Evolutionary conservation across 2,888 invertebrate genomes (phyloP), one percentile per base, ranked within the genome.

Genomic region (Chouioia cunea): DNA sequence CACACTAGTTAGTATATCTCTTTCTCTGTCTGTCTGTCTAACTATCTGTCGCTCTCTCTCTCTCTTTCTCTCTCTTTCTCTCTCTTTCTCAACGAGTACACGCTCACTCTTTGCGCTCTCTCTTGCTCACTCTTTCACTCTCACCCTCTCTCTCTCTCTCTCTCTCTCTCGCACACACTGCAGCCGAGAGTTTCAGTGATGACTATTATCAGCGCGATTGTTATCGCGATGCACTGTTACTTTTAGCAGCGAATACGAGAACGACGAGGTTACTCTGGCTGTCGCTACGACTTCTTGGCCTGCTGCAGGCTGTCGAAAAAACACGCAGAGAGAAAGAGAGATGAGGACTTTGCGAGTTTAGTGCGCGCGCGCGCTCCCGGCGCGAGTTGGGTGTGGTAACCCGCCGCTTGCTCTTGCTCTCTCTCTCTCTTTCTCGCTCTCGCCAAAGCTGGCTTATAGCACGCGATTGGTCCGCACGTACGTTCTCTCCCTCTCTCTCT

Each of bases 351-450:
- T 10, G 36, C 36, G 36, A 54, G 53, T 63, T 36, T 8, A 14
- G 16, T 52, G 23, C 65, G 48, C 59, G 47, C 47, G 59, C 65
- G 52, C 59, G 77, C 79, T 75, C 73, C 68, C 74, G 74, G 73
- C 74, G 75, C 77, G 73, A n/a, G 74, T 84, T 84, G 85, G 85
- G 85, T 84, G 84, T 85, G 85, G 84, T 85, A 82, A 84, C 80
- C 80, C 81, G 80, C 79, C 81, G 79, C 75, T 75, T 62, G 63
- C 66, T 70, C 62, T 60, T 48, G 69, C 70, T 66, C 71, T 59
- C 58, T 68, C 48, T 47, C 57, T 43, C 63, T 12, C 67, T 22
- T 54, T 44, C 65, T 27, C 64, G 10, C 70, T 10, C 63, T 43
- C 64, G 36, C 65, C 14, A 60, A 56, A 22, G 50, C 70, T 36